These are phyloP conservation scores for Oceanodroma tethys DNA, from an alignment of 2,113 vertebrate genomes.

Conservation along the genomic window DNA sequence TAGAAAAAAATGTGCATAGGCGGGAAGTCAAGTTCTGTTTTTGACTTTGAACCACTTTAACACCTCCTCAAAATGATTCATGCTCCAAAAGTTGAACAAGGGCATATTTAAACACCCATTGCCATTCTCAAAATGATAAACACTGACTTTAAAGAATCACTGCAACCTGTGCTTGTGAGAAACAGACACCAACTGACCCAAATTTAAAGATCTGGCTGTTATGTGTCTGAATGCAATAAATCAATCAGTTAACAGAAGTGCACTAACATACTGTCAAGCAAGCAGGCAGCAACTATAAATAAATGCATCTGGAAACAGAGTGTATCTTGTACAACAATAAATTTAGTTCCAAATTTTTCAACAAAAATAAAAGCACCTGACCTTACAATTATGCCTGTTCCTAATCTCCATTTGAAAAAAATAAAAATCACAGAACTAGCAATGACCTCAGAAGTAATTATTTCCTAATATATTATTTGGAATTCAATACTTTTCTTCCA, in stretches of 20 bases:
- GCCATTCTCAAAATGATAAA: background rate
- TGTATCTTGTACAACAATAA: background rate
- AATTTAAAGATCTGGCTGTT: background rate
- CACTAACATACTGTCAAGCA: background rate
- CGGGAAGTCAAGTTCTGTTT: background rate
- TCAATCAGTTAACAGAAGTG: background rate
- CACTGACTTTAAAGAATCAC: background rate
- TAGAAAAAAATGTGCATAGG: background rate
- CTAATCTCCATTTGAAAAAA: background rate
- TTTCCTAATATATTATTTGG: background rate
- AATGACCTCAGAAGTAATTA: background rate
- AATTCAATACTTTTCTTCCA: background rate
- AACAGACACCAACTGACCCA: background rate
- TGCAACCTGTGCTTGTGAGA: background rate
- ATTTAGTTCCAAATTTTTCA: background rate
- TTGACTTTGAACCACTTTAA: conserved; percentile 5
- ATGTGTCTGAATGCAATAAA: background rate
- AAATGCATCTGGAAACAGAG: background rate
- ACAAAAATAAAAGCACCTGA: background rate
- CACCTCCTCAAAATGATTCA: conserved; percentile 47
- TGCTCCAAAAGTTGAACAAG: background rate
- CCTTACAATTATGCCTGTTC: background rate
- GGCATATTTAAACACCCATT: background rate
- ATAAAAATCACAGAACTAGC: background rate
- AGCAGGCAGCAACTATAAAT: background rate